Percentiles rank a stretch among this genome's conserved stretches.
Evolutionary conservation across 2,888 invertebrate genomes (phyloP).

Genomic region (Leucophenga maculata): DNA sequence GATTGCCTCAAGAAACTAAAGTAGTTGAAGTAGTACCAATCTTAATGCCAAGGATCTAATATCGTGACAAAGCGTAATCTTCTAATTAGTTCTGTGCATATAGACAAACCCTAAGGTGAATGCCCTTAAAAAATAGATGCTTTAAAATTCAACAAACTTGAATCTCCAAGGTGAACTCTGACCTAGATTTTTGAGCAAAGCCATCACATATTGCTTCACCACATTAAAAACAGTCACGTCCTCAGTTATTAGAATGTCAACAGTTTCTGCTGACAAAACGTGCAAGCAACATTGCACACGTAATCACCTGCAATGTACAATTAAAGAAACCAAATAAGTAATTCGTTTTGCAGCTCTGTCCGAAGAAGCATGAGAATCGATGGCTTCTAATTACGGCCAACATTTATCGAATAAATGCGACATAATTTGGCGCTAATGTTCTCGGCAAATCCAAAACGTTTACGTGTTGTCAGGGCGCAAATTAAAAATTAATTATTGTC

Average conservation of each 20-base stretch:
- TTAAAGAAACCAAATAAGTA: background rate
- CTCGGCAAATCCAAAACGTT: background rate
- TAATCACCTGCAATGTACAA: background rate
- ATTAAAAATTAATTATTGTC: constrained; percentile 17
- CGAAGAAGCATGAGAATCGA: background rate
- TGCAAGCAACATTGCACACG: background rate
- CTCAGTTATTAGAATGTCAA: background rate
- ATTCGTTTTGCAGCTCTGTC: background rate
- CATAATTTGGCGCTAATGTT: background rate
- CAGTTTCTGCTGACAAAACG: background rate
- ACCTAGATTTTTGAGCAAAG: no score
- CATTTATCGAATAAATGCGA: background rate
- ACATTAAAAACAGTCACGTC: background rate
- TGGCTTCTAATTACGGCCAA: background rate
- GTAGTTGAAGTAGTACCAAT: no score
- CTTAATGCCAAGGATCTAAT: no score
- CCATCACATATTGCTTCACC: background rate
- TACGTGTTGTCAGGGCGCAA: background rate
- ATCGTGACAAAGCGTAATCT: no score
- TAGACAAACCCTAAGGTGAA: no score
- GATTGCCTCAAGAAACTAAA: no score
- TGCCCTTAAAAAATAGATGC: no score
- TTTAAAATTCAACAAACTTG: no score
- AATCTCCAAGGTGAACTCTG: no score
- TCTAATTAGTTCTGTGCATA: no score